Base-by-base conservation (phyloP, 2,888 invertebrate species). In the Leucophenga maculata region DNA sequence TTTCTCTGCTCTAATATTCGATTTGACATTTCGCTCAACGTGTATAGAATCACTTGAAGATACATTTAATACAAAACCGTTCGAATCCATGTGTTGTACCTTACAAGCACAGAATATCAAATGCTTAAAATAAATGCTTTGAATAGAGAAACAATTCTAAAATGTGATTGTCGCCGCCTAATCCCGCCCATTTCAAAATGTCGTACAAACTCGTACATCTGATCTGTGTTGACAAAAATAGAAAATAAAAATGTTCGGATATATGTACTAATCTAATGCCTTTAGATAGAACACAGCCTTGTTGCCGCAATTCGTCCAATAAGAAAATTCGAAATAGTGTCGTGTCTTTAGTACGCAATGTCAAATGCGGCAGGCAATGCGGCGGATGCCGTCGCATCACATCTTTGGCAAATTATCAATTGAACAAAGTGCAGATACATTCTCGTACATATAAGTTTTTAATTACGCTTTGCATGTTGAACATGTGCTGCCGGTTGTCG, bases 391-490 rank as follows among this genome's bases (percentile, higher is more conserved):
- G 48, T 48, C 16, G 48, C n/a, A 26, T 26, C 26, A 26, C 26
- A 26, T 14, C 18, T 62, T 62, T 62, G 60, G 60, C 60, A 44
- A 62, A 44, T 18, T 3, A 16, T 20, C 44, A 62, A 62, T 39
- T 14, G 31, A 13, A 44, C 22, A 20, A 20, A 44, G 39, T 44
- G 44, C n/a, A n/a, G 32, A 57, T 3, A 59, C 14, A 16, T n/a
- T n/a, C n/a, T n/a, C n/a, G n/a, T n/a, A n/a, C 20, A 60, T 64
- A 69, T 73, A 69, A 66, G 59, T 69, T 73, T 71, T 69, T 71
- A 73, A 73, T 71, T 73, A 69, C 69, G 67, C 72, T 69, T 65
- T 73, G 65, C 65, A 67, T 72, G 71, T 70, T 66, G 69, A 65
- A 73, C 72, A 69, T 50, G 44, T 18, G 68, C 59, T 65, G 65